Percentiles rank a stretch among this genome's conserved stretches.
Conservation (phyloP, 2,113 vertebrate species). For the Anser cygnoides region DNA sequence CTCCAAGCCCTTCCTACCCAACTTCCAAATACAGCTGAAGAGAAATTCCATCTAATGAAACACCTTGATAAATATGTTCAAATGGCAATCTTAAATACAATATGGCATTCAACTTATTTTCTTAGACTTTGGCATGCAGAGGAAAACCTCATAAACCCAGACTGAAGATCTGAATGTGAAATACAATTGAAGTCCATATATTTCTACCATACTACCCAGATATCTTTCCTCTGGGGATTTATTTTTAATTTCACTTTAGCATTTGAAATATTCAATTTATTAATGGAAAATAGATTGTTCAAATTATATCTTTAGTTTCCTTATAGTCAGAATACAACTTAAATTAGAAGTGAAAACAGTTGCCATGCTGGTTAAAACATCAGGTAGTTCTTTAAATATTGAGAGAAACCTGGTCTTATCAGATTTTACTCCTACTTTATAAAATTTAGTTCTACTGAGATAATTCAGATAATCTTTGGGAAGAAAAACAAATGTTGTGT, state of each 20-base stretch:
- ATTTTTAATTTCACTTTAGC: neutral
- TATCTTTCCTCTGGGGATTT: neutral
- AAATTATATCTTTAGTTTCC: neutral
- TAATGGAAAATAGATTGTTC: neutral
- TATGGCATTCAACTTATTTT: neutral
- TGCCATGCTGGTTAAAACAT: neutral
- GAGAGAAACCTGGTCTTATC: neutral
- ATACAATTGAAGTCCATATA: neutral
- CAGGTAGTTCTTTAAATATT: neutral
- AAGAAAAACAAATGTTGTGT: neutral
- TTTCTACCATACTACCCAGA: neutral
- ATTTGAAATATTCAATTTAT: neutral
- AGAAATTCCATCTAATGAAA: neutral
- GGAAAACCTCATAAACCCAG: neutral
- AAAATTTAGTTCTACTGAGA: neutral
- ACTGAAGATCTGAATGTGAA: neutral
- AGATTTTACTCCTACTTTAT: conserved; percentile 11
- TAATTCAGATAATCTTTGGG: neutral
- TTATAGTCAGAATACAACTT: neutral
- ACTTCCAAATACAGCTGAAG: neutral
- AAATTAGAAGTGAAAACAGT: neutral
- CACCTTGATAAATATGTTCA: neutral
- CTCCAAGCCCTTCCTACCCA: neutral
- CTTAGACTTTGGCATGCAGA: neutral
- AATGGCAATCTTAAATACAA: neutral